A percentile compares a stretch with the other conserved stretches of the same genome.
phyloP scores from a whole-genome alignment of 2,888 invertebrate species.

The Bugulina stolonifera region DNA sequence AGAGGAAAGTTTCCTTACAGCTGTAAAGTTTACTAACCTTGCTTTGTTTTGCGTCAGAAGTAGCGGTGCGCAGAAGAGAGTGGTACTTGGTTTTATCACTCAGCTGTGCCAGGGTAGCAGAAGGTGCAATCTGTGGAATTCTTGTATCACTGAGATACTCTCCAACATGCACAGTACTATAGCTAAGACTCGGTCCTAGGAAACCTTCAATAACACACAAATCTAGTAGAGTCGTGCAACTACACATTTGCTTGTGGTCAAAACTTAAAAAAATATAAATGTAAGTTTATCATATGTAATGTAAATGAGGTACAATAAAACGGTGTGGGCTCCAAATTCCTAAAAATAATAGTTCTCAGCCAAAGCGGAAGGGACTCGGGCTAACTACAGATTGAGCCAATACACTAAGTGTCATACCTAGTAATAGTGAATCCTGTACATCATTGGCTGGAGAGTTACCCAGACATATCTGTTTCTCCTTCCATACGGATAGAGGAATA shows the following conservation, averaged over 20 bases:
- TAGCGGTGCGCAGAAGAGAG: conserved; percentile 34
- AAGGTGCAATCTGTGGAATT: conserved; percentile 38
- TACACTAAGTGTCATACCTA: too few relatives aligned
- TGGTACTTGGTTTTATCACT: conserved; percentile 30
- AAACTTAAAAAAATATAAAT: too few relatives aligned
- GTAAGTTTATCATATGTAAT: too few relatives aligned
- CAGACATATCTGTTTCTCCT: conserved; percentile 31
- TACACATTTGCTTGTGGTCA: too few relatives aligned
- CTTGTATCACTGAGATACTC: conserved; percentile 32
- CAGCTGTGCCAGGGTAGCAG: conserved; percentile 35
- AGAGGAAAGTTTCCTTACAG: too few relatives aligned
- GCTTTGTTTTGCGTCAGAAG: conserved; percentile 33
- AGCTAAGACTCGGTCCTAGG: conserved; percentile 36
- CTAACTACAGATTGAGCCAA: too few relatives aligned
- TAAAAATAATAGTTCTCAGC: too few relatives aligned
- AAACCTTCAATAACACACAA: conserved; percentile 37
- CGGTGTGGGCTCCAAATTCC: too few relatives aligned
- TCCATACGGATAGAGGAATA: conserved; percentile 31
- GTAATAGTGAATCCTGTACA: not conserved
- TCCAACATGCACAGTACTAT: conserved; percentile 34
- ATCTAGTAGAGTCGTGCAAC: too few relatives aligned
- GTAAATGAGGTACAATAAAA: too few relatives aligned
- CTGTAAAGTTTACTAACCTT: conserved; percentile 32
- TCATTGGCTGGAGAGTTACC: not conserved
- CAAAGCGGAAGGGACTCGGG: too few relatives aligned